Evolutionary conservation across 2,888 invertebrate species (phyloP).

Genomic region (Mesoligia furuncula): DNA sequence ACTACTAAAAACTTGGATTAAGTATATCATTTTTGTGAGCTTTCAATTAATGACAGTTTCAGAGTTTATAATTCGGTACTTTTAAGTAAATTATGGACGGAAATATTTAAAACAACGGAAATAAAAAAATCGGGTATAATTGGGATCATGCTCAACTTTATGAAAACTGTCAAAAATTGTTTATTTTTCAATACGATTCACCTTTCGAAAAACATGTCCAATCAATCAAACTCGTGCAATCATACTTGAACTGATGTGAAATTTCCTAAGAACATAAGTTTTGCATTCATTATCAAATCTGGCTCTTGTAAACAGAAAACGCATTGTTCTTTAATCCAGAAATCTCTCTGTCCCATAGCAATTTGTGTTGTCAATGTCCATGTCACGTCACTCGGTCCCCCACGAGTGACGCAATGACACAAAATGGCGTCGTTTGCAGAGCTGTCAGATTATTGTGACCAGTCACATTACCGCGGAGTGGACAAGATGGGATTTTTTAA

Average conservation of each 20-base stretch:
- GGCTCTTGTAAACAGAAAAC: neutral
- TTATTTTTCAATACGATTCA: neutral
- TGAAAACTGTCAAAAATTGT: neutral
- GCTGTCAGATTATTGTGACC: conserved; percentile 50
- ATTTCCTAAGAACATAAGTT: neutral
- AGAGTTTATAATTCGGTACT: neutral
- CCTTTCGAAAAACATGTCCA: neutral
- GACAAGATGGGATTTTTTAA: conserved; percentile 13
- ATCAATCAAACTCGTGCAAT: too few relatives aligned
- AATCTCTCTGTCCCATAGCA: conserved; percentile 21
- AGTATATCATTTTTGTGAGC: conserved; percentile 13
- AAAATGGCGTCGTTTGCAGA: conserved; percentile 55
- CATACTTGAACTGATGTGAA: neutral
- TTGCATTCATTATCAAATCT: neutral
- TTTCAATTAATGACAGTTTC: neutral
- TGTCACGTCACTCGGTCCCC: conserved; percentile 13
- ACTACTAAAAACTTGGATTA: conserved; percentile 27
- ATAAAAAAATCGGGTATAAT: too few relatives aligned
- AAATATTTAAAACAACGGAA: too few relatives aligned
- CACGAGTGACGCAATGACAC: conserved; percentile 33
- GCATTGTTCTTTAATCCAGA: conserved; percentile 7
- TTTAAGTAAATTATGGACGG: neutral
- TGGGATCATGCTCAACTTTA: neutral
- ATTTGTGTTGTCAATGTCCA: conserved; percentile 34
- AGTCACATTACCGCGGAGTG: conserved; percentile 21